Evolutionary conservation across 2,113 vertebrate species (phyloP), one percentile per base, ranked within the genome.

Genomic region (Empidonax traillii): DNA sequence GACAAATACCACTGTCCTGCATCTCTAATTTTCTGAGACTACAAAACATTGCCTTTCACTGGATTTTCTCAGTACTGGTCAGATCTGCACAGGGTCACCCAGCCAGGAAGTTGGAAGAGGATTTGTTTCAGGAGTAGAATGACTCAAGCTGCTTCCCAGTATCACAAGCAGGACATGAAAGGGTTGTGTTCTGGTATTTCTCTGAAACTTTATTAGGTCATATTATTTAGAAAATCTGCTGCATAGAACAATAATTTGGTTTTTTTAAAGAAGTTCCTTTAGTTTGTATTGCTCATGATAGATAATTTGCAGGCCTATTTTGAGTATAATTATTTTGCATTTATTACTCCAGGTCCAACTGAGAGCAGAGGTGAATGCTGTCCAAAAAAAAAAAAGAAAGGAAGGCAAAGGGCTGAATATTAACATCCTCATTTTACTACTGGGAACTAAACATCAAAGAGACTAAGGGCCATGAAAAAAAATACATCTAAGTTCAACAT

Each of bases 391-490:
- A 51, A 51, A 52, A 52, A 27, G 28, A 63, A 87, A 41, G 4
- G 5, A 65, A 85, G 67, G 75, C 30, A 87, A 87, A 90, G 43
- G 58, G 14, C 27, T 73, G 62, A 87, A 75, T 87, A 89, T 71
- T 89, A 94, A 94, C 30, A 66, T 89, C n/a, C n/a, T 33, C 18
- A 22, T 93, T 96, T 96, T 80, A 76, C 53, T 79, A 19, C 56
- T 79, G 47, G 41, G 74, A 96, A 37, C 37, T 58, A 49, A 77
- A 85, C 59, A 85, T 66, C 53, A 83, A 85, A 89, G 74, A 43
- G 12, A 89, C 43, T 41, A 51, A 73, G 20, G 25, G 13, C 31
- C 55, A 35, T 22, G 16, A 8, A 87, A 92, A 87, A 56, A 20
- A 37, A 5, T 1, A 21, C 15, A 24, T 43, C 25, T 55, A 49